A percentile compares a stretch with the other conserved stretches of the same genome.
These are phyloP conservation scores for Petrolisthes manimaculis DNA, from an alignment of 2,888 invertebrate genomes.

Conservation along the genomic window DNA sequence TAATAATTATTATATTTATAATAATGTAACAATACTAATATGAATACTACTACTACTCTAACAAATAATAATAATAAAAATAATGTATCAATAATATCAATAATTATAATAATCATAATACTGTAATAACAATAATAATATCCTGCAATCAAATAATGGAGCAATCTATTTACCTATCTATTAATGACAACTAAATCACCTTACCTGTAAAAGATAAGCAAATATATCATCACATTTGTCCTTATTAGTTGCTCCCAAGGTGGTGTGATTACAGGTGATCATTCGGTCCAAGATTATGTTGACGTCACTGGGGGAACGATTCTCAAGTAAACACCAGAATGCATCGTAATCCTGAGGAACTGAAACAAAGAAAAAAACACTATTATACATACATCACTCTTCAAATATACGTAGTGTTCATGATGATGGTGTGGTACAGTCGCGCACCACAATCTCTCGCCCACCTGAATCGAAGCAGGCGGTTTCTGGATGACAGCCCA, in stretches of 20 bases:
- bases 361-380: constrained; percentile 67
- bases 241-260: constrained; percentile 83
- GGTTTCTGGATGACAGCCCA: too few relatives aligned
- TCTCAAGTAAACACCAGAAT: constrained; percentile 76
- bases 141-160: not conserved
- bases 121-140: not conserved
- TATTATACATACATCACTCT: constrained; percentile 66
- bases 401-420: not conserved
- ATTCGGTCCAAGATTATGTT: constrained; percentile 82
- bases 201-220: constrained; percentile 79
- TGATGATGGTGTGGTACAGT: too few relatives aligned
- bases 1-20: too few relatives aligned
- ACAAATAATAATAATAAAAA: too few relatives aligned
- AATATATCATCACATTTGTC: constrained; percentile 81
- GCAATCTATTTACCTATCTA: too few relatives aligned
- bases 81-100: too few relatives aligned
- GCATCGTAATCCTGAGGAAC: constrained; percentile 78
- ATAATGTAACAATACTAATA: too few relatives aligned
- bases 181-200: not conserved
- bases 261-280: constrained; percentile 89
- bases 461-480: too few relatives aligned
- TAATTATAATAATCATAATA: too few relatives aligned
- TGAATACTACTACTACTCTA: too few relatives aligned
- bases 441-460: too few relatives aligned
- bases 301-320: constrained; percentile 78